Evolutionary conservation across 2,113 vertebrate genomes (phyloP).

Genomic region (Pionites leucogaster): DNA sequence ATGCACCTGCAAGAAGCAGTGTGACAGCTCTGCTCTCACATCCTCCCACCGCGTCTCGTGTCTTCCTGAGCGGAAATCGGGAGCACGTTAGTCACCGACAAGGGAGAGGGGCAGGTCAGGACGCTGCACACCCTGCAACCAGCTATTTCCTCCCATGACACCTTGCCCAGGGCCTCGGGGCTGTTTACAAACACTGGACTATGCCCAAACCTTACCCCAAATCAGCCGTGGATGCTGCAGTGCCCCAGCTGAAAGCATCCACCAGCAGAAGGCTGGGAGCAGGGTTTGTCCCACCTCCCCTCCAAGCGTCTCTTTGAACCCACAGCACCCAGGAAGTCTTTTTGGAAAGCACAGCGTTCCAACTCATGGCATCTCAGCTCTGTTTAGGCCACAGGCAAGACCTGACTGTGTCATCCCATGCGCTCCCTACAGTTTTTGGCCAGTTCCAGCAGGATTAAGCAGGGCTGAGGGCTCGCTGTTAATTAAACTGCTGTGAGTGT

Average conservation of each 20-base stretch:
- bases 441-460: not conserved
- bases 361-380: not conserved
- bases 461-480: not conserved
- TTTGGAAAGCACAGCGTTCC: rapidly evolving
- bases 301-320: not conserved
- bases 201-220: not conserved
- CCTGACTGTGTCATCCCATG: rapidly evolving
- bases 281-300: not conserved
- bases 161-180: not conserved
- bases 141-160: constrained; percentile 25
- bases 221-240: not conserved
- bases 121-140: not conserved
- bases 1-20: not conserved
- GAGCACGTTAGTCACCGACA: not conserved
- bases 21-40: not conserved
- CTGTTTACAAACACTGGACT: not conserved
- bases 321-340: rapidly evolving
- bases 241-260: not conserved
- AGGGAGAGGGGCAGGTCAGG: constrained; percentile 19
- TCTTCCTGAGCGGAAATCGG: constrained; percentile 29
- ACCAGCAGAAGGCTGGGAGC: not conserved
- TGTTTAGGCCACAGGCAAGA: not conserved
- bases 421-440: not conserved
- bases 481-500: not conserved
- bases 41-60: not conserved